Base-by-base conservation (phyloP, 2,797 vertebrate genomes). In the Acanthurus lineatus region DNA sequence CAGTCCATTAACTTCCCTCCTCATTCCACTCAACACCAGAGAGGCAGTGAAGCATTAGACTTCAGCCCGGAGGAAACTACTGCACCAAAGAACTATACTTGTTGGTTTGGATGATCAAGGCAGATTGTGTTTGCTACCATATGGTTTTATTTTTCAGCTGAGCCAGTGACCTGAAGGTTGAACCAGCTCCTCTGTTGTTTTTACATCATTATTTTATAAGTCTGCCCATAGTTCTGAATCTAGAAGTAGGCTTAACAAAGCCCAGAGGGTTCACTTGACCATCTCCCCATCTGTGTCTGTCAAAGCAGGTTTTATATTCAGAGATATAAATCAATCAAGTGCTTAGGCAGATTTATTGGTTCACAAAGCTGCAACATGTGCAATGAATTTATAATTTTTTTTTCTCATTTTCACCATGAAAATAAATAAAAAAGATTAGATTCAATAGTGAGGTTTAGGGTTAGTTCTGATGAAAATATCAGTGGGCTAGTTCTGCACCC, bases 111-210 rank as follows among this genome's bases (percentile, higher is more conserved):
- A 88, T 70, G 68, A 87, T 84, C 69, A 74, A 78, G 77, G 77
- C 66, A 11, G 79, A 81, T 77, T 71, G 59, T 74, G 76, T 87
- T 88, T 87, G 73, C 74, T 60, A 78, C 85, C 91, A 93, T 91
- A 91, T 92, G 92, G 89, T 91, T 93, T 76, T 69, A 89, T 78
- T 93, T 91, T 91, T 74, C 78, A 59, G 42, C 75, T 65, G 40
- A 85, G 79, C 82, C 78, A 81, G 68, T 58, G 78, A 81, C 89
- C 86, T 70, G 64, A 60, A 76, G 87, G 73, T 69, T 78, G 44
- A 68, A 80, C 28, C 83, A 80, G 69, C 79, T 84, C 61, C 72
- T 80, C 68, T 77, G 58, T 78, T 75, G 35, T 77, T 65, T 56
- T 70, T 66, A 56, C 82, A 11, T 45, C 28, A 32, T 65, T 83